Conservation (phyloP, 2,888 invertebrate genomes). For the Norana najaformis region DNA sequence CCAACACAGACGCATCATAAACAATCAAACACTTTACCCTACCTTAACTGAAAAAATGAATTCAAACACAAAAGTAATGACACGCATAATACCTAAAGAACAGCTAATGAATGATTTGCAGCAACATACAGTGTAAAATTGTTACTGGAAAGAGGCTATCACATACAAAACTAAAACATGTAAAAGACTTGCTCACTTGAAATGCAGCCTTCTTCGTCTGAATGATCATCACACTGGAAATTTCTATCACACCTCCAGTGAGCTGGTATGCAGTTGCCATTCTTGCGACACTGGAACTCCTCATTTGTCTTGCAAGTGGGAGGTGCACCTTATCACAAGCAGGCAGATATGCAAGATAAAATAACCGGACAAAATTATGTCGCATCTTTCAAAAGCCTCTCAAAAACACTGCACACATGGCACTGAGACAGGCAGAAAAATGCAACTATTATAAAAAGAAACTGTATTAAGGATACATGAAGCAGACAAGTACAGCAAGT, state of each 20-base stretch:
- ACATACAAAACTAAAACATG: neutral
- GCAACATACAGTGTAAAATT: neutral
- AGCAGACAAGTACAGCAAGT: neutral
- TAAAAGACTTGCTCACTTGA: neutral
- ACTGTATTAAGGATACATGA: too few relatives aligned
- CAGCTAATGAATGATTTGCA: neutral
- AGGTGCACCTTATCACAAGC: neutral
- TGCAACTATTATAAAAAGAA: neutral
- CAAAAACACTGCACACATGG: too few relatives aligned
- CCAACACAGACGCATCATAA: neutral
- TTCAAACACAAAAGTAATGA: neutral
- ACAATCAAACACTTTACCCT: neutral
- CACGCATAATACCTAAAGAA: neutral
- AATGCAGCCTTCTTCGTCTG: conserved; percentile 25
- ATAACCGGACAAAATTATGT: neutral
- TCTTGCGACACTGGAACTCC: conserved; percentile 22
- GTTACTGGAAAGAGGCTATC: neutral
- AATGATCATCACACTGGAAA: conserved; percentile 26
- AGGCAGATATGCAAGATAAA: neutral
- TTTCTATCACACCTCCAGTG: conserved; percentile 26
- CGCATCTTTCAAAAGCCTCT: neutral
- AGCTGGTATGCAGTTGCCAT: conserved; percentile 21
- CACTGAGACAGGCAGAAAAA: neutral
- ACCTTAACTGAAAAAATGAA: neutral
- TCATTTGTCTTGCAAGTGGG: neutral